A percentile compares a stretch with the other conserved stretches of the same genome.
phyloP scores from a whole-genome alignment of 2,888 invertebrate genomes.

The Hypsopygia costalis region DNA sequence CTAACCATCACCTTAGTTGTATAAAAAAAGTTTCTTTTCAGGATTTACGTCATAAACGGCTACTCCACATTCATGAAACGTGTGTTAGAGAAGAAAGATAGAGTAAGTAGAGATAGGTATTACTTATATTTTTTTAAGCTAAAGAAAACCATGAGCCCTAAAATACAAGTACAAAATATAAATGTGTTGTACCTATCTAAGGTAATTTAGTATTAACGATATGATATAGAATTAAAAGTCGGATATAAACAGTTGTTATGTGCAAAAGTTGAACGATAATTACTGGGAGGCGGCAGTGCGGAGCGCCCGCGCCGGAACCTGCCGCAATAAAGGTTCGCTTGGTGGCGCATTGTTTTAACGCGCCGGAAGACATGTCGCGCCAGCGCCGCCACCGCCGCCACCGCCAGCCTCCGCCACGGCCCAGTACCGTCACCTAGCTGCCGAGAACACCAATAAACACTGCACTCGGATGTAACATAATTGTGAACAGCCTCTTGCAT shows the following conservation, averaged over 20 bases:
- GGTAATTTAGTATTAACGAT: no score
- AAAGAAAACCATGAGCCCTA: no score
- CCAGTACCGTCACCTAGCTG: constrained; percentile 6
- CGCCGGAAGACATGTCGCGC: constrained; percentile 10
- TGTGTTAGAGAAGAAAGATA: no score
- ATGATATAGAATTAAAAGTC: constrained; percentile 10
- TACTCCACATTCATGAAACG: no score
- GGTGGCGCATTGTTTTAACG: constrained; percentile 33
- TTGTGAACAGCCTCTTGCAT: constrained; percentile 11
- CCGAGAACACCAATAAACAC: constrained; percentile 20
- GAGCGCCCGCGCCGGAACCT: constrained; percentile 29
- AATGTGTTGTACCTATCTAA: no score
- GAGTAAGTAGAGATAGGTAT: no score
- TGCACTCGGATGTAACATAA: constrained; percentile 24
- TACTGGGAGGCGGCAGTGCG: constrained; percentile 22
- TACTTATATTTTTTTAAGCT: no score
- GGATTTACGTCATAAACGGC: no score
- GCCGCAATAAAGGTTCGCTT: constrained; percentile 38
- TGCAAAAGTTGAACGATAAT: constrained; percentile 19
- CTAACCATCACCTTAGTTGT: no score
- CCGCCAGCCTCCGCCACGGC: neutral
- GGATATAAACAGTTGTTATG: constrained; percentile 6
- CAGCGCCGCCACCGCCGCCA: neutral
- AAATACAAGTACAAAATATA: no score
- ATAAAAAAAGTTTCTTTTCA: no score